Base-by-base conservation (phyloP, 2,888 invertebrate species). In the Luperina nickerlii region DNA sequence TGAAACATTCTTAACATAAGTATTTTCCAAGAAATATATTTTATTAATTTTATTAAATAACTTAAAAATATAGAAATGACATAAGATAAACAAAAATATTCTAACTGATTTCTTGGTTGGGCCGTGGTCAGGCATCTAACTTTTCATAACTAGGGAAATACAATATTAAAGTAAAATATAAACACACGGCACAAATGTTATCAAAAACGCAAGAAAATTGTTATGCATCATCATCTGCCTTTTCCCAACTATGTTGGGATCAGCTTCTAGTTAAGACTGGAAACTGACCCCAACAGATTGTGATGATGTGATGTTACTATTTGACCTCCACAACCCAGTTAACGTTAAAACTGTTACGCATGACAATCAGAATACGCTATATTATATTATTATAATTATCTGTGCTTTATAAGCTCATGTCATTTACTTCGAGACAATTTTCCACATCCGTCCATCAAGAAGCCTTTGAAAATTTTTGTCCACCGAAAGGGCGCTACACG, bases 401-500 rank as follows among this genome's bases (percentile, higher is more conserved):
- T 71, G n/a, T n/a, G 57, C n/a, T 54, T 32, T 15, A 5, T 48
- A 45, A 66, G 69, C 42, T 63, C 27, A 63, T 62, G 4, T 24
- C 60, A 66, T 57, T 54, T 54, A 20, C 42, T 63, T 20, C 20
- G 7, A n/a, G 18, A 66, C 20, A 75, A 60, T 82, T 78, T 74
- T 45, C 51, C 68, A 45, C 62, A 57, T 63, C n/a, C 0, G 27
- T 67, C 65, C 66, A 82, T 76, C 65, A 73, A 66, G 85, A 83
- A 84, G 48, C 80, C 85, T 70, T 83, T 84, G 70, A 83, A 89
- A 88, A 86, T 81, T 84, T 78, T 80, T 82, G 86, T 84, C 85
- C 77, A 74, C 66, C 62, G 79, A 75, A 81, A 84, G 88, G 79
- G 84, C 92, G 90, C 88, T 91, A 79, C 93, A 95, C 95, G 95